Evolutionary conservation across 2,888 invertebrate genomes (phyloP).

Genomic region (Hylaea fasciaria): DNA sequence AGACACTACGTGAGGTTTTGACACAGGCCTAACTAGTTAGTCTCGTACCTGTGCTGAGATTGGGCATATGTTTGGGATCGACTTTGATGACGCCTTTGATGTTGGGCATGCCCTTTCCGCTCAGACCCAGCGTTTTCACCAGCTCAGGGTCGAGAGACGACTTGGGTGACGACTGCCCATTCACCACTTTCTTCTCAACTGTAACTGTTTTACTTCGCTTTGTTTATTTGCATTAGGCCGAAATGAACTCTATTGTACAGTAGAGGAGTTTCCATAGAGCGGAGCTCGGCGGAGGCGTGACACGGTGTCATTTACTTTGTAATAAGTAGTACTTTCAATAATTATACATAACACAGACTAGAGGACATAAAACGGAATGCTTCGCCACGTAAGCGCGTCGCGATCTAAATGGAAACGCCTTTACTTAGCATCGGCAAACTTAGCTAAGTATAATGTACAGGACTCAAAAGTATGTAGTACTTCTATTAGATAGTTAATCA

Average conservation of each 20-base stretch:
- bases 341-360: too few relatives aligned
- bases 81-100: conserved; percentile 90
- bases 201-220: conserved; percentile 47
- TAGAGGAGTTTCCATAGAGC: not conserved
- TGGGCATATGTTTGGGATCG: conserved; percentile 89
- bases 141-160: conserved; percentile 80
- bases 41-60: conserved; percentile 77
- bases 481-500: too few relatives aligned
- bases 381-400: not conserved
- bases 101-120: conserved; percentile 82
- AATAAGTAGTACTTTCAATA: not conserved
- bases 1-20: not conserved
- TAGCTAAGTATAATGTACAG: not conserved
- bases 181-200: conserved; percentile 78
- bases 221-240: conserved; percentile 2
- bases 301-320: not conserved
- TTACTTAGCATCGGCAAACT: not conserved
- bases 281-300: not conserved
- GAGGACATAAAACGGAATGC: not conserved
- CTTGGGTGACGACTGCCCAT: conserved; percentile 79
- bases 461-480: too few relatives aligned
- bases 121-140: conserved; percentile 81
- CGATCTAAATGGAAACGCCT: not conserved
- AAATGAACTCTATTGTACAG: not conserved
- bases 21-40: conserved; percentile 11